phyloP scores from a whole-genome alignment of 2,888 invertebrate genomes.

The Stenoptilia bipunctidactyla region DNA sequence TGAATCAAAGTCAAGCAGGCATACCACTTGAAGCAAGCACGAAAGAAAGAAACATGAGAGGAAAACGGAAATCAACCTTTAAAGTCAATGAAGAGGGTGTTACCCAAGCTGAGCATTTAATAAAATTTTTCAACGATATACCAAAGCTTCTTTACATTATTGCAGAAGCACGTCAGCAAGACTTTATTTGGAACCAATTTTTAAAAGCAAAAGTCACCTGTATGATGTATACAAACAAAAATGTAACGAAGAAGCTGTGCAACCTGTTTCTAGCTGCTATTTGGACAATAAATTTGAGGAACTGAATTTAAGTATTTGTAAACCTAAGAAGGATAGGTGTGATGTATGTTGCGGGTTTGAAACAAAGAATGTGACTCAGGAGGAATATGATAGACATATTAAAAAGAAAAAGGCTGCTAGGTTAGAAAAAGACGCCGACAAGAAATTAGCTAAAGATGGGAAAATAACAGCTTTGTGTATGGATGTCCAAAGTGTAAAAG shows the following conservation, averaged over 20 bases:
- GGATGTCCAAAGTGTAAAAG: constrained; percentile 9
- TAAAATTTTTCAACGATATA: no score
- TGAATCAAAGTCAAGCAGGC: no score
- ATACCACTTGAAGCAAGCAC: no score
- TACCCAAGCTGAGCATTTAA: no score
- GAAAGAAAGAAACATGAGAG: no score
- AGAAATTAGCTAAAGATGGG: constrained; percentile 2
- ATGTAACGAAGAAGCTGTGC: neutral
- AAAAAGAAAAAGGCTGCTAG: constrained; percentile 3
- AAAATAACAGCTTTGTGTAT: constrained; percentile 6
- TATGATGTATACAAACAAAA: constrained; percentile 1
- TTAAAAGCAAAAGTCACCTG: neutral
- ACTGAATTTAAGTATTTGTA: constrained; percentile 5
- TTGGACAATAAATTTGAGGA: constrained; percentile 5
- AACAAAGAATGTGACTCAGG: constrained; percentile 6
- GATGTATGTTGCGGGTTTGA: constrained; percentile 6
- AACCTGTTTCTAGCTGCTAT: constrained; percentile 3
- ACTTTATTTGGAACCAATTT: constrained; percentile 3
- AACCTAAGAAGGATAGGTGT: constrained; percentile 6
- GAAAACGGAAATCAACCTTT: no score
- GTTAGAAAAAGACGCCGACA: constrained; percentile 4
- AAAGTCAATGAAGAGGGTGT: no score
- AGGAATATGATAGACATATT: constrained; percentile 3
- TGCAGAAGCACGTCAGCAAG: neutral
- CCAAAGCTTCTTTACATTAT: no score